Evolutionary conservation across 2,797 vertebrate genomes (phyloP).

Genomic region (Anolis apletophallus): DNA sequence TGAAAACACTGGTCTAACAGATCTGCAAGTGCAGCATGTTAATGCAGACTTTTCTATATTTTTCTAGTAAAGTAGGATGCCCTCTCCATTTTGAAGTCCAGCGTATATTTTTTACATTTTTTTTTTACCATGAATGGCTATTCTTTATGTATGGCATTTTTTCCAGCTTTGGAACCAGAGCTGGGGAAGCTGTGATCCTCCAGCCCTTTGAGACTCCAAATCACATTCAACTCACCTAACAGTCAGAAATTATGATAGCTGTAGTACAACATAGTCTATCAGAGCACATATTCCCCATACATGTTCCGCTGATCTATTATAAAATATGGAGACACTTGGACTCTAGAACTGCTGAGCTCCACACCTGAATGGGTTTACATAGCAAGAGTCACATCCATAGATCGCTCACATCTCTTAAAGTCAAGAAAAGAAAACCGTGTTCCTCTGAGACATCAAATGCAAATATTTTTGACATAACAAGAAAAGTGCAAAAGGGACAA

Average conservation of each 20-base stretch:
- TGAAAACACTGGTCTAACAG: no score
- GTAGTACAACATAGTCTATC: neutral
- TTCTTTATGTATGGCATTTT: neutral
- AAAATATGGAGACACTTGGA: neutral
- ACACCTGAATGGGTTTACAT: neutral
- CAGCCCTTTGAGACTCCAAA: neutral
- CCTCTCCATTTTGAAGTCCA: no score
- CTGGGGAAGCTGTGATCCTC: neutral
- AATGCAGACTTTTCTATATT: neutral
- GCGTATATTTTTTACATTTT: neutral
- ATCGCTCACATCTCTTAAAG: neutral
- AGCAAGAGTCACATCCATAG: neutral
- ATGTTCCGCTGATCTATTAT: neutral
- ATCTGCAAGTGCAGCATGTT: neutral
- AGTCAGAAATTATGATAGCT: neutral
- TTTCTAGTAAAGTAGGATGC: neutral
- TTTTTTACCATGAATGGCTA: neutral
- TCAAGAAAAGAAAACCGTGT: no score
- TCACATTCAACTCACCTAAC: neutral
- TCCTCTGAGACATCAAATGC: neutral
- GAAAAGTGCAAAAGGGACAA: slow-evolving; percentile 38
- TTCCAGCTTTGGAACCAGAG: neutral
- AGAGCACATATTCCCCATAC: neutral
- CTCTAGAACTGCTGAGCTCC: neutral
- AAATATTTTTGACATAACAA: slow-evolving; percentile 22